Base-by-base conservation (phyloP, 2,797 vertebrate genomes). In the Sphenopsis melanotis region DNA sequence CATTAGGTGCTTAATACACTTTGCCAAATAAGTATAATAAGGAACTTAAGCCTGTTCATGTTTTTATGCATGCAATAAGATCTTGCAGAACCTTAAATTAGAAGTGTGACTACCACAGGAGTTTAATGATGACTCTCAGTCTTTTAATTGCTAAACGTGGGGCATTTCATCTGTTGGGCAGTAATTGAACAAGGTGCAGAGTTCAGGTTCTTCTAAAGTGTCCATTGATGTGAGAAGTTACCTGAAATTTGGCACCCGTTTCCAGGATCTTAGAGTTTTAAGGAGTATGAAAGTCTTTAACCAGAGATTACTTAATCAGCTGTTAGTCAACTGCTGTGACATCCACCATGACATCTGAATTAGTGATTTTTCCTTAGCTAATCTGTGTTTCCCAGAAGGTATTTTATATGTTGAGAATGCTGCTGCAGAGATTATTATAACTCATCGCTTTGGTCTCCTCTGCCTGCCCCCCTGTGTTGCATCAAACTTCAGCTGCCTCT, bases 61-160 rank as follows among this genome's bases (percentile, higher is more conserved):
- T 83, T 93, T 85, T 82, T 89, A 36, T 93, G 78, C 78, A 80
- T 78, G 68, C 68, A 85, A 34, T n/a, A 46, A 42, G 84, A 83
- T 91, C 89, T 95, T 57, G 20, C 27, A 61, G 74, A 83, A 77
- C 19, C 41, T 88, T 87, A 74, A 72, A 59, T 90, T 76, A 87
- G 47, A 44, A 87, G 65, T 81, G 78, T 64, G 79, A 68, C 37
- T 93, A 64, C 72, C 34, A 21, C 10, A 22, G 41, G 42, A 84
- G 37, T 84, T 87, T 65, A 94, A 63, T 55, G 50, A 56, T 66
- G n/a, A 26, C 60, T 85, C 49, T 34, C 14, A 23, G 41, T 80
- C 36, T 89, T 60, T 66, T 66, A 77, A 41, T 44, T 85, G 56
- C 37, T 46, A 53, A 91, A 52, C 32, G 1, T 32, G 10, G 22